Percentiles rank a stretch among this genome's conserved stretches.
Conservation (phyloP, 2,113 vertebrate genomes). For the Regulus satrapa region DNA sequence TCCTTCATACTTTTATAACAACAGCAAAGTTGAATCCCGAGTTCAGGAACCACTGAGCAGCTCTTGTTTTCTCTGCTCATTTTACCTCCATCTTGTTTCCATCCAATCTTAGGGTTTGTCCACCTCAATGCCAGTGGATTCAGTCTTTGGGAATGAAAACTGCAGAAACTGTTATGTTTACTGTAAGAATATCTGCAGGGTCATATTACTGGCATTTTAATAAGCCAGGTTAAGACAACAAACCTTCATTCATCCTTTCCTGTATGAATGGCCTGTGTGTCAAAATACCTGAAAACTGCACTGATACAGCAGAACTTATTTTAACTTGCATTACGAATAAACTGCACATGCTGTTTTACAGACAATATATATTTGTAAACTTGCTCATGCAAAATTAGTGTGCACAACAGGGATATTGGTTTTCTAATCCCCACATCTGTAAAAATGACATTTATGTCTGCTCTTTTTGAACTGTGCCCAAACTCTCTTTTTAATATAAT, state of each 20-base stretch:
- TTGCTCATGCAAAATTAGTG: constrained; percentile 81
- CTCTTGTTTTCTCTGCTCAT: neutral
- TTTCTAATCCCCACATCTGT: constrained; percentile 62
- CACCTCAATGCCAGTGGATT: neutral
- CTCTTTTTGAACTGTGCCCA: constrained; percentile 60
- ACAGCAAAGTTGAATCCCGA: neutral
- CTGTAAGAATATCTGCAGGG: neutral
- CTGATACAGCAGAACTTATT: constrained; percentile 64
- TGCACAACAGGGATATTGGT: constrained; percentile 61
- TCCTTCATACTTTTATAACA: neutral
- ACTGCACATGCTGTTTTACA: constrained; percentile 78
- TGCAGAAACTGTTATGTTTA: neutral
- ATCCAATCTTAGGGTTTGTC: neutral
- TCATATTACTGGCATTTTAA: neutral
- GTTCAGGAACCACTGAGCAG: neutral
- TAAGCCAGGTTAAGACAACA: constrained; percentile 50
- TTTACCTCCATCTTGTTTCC: neutral
- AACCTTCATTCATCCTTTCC: neutral
- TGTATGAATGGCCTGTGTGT: constrained; percentile 36
- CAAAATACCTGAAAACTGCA: constrained; percentile 71
- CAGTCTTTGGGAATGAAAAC: neutral
- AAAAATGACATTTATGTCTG: constrained; percentile 60
- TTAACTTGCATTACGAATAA: constrained; percentile 73
- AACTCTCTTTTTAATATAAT: constrained; percentile 61
- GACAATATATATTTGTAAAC: constrained; percentile 79